Conservation (phyloP, 2,797 vertebrate genomes). For the Tadarida brasiliensis region DNA sequence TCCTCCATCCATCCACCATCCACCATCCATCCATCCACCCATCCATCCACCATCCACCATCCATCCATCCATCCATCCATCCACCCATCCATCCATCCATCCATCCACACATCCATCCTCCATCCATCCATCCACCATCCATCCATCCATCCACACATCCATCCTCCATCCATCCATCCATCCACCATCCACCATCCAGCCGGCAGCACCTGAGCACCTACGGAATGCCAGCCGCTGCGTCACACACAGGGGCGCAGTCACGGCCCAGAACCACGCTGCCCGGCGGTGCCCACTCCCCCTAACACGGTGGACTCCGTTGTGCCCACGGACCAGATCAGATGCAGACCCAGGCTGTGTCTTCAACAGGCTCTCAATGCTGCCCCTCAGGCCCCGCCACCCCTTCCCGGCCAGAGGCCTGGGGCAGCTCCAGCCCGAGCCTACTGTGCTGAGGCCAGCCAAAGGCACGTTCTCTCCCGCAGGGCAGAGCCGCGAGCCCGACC, state of each 20-base stretch:
- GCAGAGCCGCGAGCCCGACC: background rate
- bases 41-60: fast-evolving
- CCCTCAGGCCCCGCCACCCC: background rate
- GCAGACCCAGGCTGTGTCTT: fast-evolving
- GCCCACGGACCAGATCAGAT: background rate
- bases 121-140: background rate
- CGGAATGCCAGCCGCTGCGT: background rate
- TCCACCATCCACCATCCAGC: too few relatives aligned
- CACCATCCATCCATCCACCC: fast-evolving
- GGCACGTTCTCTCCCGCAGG: background rate
- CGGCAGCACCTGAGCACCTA: background rate
- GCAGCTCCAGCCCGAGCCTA: background rate
- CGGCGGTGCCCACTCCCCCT: background rate
- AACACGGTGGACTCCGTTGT: background rate
- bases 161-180: background rate
- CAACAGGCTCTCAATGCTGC: background rate
- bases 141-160: too few relatives aligned
- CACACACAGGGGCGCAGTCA: background rate
- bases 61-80: background rate
- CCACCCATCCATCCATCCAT: background rate
- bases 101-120: too few relatives aligned
- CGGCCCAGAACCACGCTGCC: background rate
- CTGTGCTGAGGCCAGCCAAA: too few relatives aligned
- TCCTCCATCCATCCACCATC: background rate
- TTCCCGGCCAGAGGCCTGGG: background rate